A percentile compares a stretch with the other conserved stretches of the same genome.
Conservation (phyloP, 2,113 vertebrate genomes). For the Petaurus breviceps region DNA sequence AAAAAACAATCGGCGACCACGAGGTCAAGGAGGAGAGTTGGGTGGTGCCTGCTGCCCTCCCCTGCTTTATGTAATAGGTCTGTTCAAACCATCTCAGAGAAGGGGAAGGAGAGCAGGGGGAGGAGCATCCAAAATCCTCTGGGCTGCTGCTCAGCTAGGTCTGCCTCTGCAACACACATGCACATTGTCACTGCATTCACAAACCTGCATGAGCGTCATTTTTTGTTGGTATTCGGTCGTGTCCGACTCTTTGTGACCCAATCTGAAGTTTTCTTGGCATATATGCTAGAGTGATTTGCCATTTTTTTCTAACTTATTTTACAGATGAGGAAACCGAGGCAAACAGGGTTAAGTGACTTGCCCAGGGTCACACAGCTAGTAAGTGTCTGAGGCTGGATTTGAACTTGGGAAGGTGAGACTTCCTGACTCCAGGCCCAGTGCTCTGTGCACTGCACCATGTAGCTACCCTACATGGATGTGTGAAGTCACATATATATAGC, state of each 20-base stretch:
- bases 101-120: background rate
- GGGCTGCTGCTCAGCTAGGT: background rate
- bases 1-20: background rate
- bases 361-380: no score
- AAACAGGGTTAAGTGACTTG: background rate
- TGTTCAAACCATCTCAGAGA: background rate
- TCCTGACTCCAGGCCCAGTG: background rate
- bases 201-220: rapidly evolving
- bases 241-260: background rate
- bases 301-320: background rate
- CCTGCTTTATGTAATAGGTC: background rate
- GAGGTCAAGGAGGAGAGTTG: background rate
- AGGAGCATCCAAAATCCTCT: background rate
- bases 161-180: background rate
- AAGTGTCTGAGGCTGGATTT: background rate
- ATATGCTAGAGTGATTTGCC: background rate
- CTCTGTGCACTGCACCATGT: background rate
- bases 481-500: no score
- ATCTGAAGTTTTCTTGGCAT: background rate
- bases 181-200: background rate
- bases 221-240: background rate
- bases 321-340: background rate
- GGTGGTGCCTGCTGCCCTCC: background rate
- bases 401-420: background rate
- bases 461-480: no score